Conservation (phyloP, 2,797 vertebrate species). For the Tokudaia tokunoshimensis region DNA sequence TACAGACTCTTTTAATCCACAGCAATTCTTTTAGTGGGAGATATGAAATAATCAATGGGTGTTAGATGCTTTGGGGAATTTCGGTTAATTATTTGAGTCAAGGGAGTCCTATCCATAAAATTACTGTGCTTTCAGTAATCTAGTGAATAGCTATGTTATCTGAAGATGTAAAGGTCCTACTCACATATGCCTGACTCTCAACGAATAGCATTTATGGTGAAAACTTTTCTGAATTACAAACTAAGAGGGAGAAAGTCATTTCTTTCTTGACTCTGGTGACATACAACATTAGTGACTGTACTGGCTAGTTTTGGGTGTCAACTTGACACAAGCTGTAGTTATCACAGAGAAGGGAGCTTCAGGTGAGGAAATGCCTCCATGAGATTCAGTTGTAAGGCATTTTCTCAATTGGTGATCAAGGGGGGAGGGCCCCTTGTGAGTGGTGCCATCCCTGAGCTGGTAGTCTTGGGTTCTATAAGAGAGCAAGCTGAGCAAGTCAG, state of each 20-base stretch:
- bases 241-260: not conserved
- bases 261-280: not conserved
- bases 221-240: slow-evolving; percentile 33
- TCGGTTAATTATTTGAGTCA: slow-evolving; percentile 36
- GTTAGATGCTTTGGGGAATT: slow-evolving; percentile 1
- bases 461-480: too few species aligned
- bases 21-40: not conserved
- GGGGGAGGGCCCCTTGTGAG: too few species aligned
- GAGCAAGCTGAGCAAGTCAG: too few species aligned
- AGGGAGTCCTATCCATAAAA: not conserved
- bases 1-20: not conserved
- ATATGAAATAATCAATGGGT: not conserved
- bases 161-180: not conserved
- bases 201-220: not conserved
- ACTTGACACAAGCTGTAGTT: too few species aligned
- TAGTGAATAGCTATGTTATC: not conserved
- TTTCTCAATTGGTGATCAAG: too few species aligned
- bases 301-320: too few species aligned
- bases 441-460: too few species aligned
- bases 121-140: slow-evolving; percentile 29
- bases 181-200: not conserved
- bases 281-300: not conserved
- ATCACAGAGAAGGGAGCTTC: too few species aligned
- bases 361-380: too few species aligned
- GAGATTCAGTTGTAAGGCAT: too few species aligned